A percentile compares a stretch with the other conserved stretches of the same genome.
Conservation (phyloP, 2,113 vertebrate species). For the Macrotus californicus region DNA sequence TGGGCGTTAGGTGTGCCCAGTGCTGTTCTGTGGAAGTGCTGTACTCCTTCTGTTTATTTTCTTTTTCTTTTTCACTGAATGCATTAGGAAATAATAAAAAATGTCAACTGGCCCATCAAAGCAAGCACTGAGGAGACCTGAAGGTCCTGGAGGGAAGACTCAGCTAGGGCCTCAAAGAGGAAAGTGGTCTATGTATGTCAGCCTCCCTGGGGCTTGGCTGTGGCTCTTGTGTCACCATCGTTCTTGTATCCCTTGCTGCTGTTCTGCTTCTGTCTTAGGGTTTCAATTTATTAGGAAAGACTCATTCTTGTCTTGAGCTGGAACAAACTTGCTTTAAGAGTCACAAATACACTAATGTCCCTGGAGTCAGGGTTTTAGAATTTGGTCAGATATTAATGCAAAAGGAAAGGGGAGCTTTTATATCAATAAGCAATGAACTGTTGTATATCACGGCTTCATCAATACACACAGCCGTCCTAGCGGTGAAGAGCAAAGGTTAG, state of each 20-base stretch:
- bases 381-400: slow-evolving; percentile 6
- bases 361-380: neutral
- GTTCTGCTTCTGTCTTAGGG: neutral
- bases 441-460: neutral
- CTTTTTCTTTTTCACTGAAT: neutral
- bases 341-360: neutral
- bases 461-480: no score
- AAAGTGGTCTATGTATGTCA: neutral
- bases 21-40: neutral
- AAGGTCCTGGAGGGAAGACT: neutral
- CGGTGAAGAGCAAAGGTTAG: neutral
- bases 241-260: neutral
- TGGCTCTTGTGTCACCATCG: neutral
- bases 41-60: neutral
- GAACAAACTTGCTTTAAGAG: neutral
- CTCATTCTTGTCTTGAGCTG: neutral
- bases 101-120: slow-evolving; percentile 3
- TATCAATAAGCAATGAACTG: neutral
- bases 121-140: neutral
- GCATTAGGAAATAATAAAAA: slow-evolving; percentile 6
- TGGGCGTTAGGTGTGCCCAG: neutral
- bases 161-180: neutral
- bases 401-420: neutral
- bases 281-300: neutral
- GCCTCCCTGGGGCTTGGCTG: neutral